Conservation (phyloP, 2,888 invertebrate species). For the Desoria tigrina region DNA sequence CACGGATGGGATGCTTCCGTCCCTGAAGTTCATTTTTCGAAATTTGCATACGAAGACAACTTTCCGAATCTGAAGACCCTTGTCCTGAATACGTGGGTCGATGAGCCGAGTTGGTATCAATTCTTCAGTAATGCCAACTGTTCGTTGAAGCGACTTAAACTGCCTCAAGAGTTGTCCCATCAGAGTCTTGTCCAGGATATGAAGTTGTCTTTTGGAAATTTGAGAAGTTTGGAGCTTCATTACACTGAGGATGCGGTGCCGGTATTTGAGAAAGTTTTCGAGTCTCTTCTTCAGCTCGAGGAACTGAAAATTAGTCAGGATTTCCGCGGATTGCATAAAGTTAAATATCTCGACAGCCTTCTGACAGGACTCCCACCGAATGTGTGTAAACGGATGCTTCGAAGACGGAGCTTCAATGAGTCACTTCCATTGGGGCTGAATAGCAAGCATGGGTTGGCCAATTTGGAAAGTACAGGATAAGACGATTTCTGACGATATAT, state of each 20-base stretch:
- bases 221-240: constrained; percentile 34
- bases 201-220: constrained; percentile 23
- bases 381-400: constrained; percentile 26
- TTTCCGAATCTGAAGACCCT: constrained; percentile 33
- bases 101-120: constrained; percentile 32
- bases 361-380: constrained; percentile 33
- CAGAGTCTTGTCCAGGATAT: constrained; percentile 32
- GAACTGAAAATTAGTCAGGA: constrained; percentile 31
- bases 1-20: constrained; percentile 40
- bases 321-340: neutral
- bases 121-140: constrained; percentile 27
- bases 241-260: constrained; percentile 20
- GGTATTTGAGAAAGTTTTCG: constrained; percentile 36
- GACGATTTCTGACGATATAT: too few relatives aligned
- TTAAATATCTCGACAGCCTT: constrained; percentile 27
- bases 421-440: too few relatives aligned
- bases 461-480: too few relatives aligned
- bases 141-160: constrained; percentile 20
- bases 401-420: constrained; percentile 6
- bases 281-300: constrained; percentile 26
- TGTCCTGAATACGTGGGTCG: constrained; percentile 34
- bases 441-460: constrained; percentile 10
- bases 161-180: constrained; percentile 37
- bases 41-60: constrained; percentile 20
- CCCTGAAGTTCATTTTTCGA: constrained; percentile 26